Conservation (phyloP, 2,888 invertebrate genomes). For the Disparrhopalites patrizii region DNA sequence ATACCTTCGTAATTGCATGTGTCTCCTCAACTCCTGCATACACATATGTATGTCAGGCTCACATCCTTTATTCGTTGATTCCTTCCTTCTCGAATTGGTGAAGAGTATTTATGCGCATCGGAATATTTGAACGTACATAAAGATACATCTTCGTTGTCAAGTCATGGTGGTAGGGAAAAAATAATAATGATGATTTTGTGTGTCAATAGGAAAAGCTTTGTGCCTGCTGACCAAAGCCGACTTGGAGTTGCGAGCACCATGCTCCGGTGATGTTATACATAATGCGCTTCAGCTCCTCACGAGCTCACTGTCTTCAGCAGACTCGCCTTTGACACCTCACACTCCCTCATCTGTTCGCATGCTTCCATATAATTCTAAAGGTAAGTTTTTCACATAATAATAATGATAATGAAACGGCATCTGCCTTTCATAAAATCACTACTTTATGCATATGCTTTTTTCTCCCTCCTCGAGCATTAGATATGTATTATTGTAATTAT, state of each 20-base stretch:
- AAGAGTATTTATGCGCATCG: too few relatives aligned
- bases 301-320: conserved; percentile 40
- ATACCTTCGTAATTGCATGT: too few relatives aligned
- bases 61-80: too few relatives aligned
- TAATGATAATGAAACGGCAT: too few relatives aligned
- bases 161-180: too few relatives aligned
- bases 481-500: too few relatives aligned
- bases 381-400: conserved; percentile 31
- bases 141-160: too few relatives aligned
- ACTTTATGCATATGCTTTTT: neutral
- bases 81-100: too few relatives aligned
- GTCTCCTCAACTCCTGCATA: too few relatives aligned
- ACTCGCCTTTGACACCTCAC: conserved; percentile 48
- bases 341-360: conserved; percentile 47
- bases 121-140: too few relatives aligned
- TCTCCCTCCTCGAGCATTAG: neutral
- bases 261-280: conserved; percentile 88
- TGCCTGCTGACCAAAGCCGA: conserved; percentile 85
- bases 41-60: too few relatives aligned
- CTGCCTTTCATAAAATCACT: too few relatives aligned
- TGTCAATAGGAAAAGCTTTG: conserved; percentile 71
- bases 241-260: conserved; percentile 84
- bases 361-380: conserved; percentile 38
- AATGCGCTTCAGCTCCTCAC: conserved; percentile 86
- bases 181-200: conserved; percentile 3